Conservation (phyloP, 2,113 vertebrate genomes). For the Misgurnus mizolepis region DNA sequence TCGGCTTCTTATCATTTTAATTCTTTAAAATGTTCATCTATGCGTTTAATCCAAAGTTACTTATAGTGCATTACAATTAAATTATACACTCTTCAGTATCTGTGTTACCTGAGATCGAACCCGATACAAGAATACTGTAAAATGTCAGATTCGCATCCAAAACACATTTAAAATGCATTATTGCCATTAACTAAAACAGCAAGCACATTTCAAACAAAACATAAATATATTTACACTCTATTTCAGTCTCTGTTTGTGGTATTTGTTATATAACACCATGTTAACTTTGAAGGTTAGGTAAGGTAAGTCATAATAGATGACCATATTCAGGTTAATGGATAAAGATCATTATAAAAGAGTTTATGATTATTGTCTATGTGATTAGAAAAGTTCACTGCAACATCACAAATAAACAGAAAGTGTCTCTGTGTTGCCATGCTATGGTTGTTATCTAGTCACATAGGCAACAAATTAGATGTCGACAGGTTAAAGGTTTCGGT, state of each 20-base stretch:
- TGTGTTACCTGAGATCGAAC: no score
- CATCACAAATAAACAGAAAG: slow-evolving; percentile 29
- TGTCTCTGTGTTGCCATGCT: neutral
- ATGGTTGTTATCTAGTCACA: neutral
- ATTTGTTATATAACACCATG: neutral
- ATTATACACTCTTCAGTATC: no score
- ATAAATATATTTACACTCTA: neutral
- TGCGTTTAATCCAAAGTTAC: no score
- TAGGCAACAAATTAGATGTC: no score
- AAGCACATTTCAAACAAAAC: neutral
- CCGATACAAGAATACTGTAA: no score
- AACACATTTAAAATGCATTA: neutral
- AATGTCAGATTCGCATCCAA: no score
- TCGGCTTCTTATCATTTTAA: no score
- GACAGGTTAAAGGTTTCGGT: no score
- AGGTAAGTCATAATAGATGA: neutral
- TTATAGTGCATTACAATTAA: no score
- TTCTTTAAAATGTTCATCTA: no score
- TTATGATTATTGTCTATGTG: slow-evolving; percentile 37
- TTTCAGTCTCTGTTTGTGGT: neutral
- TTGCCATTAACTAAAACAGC: neutral
- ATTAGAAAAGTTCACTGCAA: slow-evolving; percentile 16
- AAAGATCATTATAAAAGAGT: slow-evolving; percentile 25
- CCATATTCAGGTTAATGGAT: slow-evolving; percentile 27
- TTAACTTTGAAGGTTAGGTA: neutral